Evolutionary conservation across 2,113 vertebrate genomes (phyloP).

Genomic region (Motacilla tschutschensis): DNA sequence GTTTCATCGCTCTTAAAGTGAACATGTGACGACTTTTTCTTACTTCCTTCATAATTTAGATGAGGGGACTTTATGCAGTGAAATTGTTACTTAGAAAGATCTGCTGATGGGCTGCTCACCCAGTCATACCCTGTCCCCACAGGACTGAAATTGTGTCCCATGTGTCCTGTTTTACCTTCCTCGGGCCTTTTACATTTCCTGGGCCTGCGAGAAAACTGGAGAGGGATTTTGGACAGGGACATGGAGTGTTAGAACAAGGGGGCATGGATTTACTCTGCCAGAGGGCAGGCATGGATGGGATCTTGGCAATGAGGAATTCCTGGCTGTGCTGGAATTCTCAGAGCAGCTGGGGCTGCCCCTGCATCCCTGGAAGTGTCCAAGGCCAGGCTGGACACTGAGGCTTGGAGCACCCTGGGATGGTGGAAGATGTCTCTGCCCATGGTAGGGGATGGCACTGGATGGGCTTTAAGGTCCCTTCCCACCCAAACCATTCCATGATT

Average conservation of each 20-base stretch:
- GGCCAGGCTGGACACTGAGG: fast-evolving
- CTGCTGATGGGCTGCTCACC: not conserved
- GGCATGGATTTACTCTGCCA: not conserved
- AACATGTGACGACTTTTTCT: not conserved
- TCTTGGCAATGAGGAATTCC: not conserved
- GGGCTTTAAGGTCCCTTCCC: not conserved
- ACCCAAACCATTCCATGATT: not conserved
- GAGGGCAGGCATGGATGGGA: not conserved
- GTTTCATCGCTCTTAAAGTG: not conserved
- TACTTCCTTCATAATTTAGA: not conserved
- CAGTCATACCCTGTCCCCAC: not conserved
- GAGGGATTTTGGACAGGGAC: not conserved
- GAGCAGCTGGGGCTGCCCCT: not conserved
- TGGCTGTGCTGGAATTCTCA: fast-evolving
- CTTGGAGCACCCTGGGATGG: not conserved
- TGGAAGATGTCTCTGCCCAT: not conserved
- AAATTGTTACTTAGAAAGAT: not conserved
- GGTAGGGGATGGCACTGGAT: not conserved
- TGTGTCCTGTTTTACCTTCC: not conserved
- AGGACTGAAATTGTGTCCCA: not conserved
- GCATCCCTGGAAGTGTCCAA: not conserved
- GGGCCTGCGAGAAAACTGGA: not conserved
- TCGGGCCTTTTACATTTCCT: not conserved
- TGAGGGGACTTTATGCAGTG: not conserved
- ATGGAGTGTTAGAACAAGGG: not conserved